phyloP scores from a whole-genome alignment of 2,113 vertebrate genomes.

The Calyptomena viridis region DNA sequence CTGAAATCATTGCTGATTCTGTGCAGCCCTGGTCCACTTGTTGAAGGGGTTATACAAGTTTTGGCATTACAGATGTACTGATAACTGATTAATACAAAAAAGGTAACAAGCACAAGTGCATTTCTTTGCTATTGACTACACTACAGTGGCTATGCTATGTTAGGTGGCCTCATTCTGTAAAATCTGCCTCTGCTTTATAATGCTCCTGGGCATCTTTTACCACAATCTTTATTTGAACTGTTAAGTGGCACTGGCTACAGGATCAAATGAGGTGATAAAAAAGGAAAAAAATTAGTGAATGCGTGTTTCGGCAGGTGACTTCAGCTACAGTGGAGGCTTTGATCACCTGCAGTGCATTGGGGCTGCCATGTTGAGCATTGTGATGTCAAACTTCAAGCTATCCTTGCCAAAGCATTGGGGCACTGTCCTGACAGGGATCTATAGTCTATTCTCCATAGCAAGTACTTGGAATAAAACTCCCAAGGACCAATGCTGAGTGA shows the following conservation, averaged over 20 bases:
- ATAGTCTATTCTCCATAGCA: not conserved
- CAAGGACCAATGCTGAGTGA: accelerated
- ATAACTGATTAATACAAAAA: not conserved
- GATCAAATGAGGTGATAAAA: not conserved
- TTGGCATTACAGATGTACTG: not conserved
- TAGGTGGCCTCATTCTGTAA: not conserved
- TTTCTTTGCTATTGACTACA: not conserved
- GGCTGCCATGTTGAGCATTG: not conserved
- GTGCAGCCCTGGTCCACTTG: not conserved
- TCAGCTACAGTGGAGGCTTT: not conserved
- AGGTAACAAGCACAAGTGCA: not conserved
- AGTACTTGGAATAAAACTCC: not conserved
- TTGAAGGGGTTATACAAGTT: not conserved
- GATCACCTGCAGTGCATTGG: not conserved
- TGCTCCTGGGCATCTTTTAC: not conserved
- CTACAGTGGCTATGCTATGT: not conserved
- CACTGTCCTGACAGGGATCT: not conserved
- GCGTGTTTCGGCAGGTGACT: not conserved
- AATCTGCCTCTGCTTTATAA: not conserved
- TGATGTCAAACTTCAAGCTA: not conserved
- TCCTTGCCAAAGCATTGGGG: not conserved
- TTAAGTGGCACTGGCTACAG: not conserved
- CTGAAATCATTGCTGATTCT: not conserved
- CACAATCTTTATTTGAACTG: not conserved
- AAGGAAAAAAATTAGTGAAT: not conserved